A percentile compares a stretch with the other conserved stretches of the same genome.
phyloP scores from a whole-genome alignment of 2,113 vertebrate genomes.

The Corydoras maculifer region DNA sequence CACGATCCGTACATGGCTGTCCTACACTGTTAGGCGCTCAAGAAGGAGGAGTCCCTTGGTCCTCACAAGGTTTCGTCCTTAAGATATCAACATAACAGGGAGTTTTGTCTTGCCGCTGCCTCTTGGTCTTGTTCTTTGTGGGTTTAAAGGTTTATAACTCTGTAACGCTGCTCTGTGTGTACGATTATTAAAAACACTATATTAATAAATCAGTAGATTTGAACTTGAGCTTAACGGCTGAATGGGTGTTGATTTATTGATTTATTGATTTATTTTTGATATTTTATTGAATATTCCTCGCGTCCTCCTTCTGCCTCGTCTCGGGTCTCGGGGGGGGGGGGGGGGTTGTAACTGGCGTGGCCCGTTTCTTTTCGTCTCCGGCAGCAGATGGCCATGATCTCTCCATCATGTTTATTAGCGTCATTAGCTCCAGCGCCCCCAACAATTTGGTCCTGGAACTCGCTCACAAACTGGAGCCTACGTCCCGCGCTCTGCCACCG shows the following conservation, averaged over 20 bases:
- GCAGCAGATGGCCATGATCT: conserved; percentile 36
- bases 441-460: conserved; percentile 1
- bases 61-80: too few species aligned
- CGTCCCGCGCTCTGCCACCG: conserved; percentile 9
- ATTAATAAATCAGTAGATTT: too few species aligned
- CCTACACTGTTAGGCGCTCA: too few species aligned
- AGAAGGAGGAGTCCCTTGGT: too few species aligned
- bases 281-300: neutral
- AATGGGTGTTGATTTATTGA: neutral
- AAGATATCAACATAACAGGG: too few species aligned
- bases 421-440: conserved; percentile 20
- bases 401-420: conserved; percentile 40
- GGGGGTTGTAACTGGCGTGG: neutral
- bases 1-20: too few species aligned
- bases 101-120: too few species aligned
- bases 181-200: too few species aligned
- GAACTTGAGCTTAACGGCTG: neutral
- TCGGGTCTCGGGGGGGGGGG: neutral
- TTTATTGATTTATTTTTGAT: neutral
- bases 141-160: too few species aligned
- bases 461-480: conserved; percentile 1
- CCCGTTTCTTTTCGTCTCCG: conserved; percentile 1
- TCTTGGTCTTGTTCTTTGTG: too few species aligned
- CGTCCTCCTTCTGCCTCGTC: neutral
- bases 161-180: too few species aligned